These are phyloP conservation scores for Leptopilina boulardi DNA, from an alignment of 1,140 invertebrate genomes.

Conservation along the genomic window DNA sequence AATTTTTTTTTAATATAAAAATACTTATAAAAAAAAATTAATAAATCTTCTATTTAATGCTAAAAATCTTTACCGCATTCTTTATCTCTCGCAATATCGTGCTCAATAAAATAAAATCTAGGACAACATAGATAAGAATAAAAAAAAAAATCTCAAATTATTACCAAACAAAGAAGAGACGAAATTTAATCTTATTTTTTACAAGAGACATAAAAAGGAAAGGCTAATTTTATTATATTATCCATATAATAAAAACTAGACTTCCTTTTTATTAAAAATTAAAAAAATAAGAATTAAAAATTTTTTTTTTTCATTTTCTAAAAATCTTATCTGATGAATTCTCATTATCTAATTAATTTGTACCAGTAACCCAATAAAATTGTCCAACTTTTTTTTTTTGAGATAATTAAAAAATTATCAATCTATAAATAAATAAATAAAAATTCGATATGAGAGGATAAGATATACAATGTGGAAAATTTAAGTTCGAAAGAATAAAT, in stretches of 20 bases:
- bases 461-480: neutral
- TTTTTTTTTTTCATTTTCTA: too few species aligned
- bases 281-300: too few species aligned
- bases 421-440: conserved; percentile 2
- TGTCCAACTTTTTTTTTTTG: neutral
- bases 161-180: neutral
- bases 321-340: neutral
- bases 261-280: too few species aligned
- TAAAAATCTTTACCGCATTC: neutral
- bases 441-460: conserved; percentile 1
- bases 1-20: too few species aligned
- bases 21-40: too few species aligned
- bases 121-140: neutral
- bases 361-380: conserved; percentile 5
- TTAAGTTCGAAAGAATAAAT: neutral
- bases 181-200: too few species aligned
- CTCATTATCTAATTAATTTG: conserved; percentile 32
- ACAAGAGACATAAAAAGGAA: too few species aligned
- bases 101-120: conserved; percentile 6
- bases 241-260: too few species aligned
- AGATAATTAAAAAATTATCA: neutral
- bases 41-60: conserved; percentile 17
- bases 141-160: neutral
- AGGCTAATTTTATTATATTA: too few species aligned
- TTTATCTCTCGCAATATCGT: neutral